Percentiles rank a stretch among this genome's conserved stretches.
These are phyloP conservation scores for Latheticus oryzae DNA, from an alignment of 2,888 invertebrate species.

Conservation along the genomic window DNA sequence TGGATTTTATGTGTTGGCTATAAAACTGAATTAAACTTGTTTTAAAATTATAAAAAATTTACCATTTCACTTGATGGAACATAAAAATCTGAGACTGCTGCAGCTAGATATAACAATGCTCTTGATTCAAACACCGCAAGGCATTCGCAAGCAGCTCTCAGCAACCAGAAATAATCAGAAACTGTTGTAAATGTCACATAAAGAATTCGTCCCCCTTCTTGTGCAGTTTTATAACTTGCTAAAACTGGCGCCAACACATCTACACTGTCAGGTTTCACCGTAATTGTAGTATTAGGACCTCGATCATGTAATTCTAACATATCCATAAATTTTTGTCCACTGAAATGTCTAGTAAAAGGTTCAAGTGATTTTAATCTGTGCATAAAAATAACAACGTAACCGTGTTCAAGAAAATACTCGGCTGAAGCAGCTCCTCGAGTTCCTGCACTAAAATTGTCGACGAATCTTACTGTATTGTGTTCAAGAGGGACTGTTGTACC, in stretches of 20 bases:
- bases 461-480: conserved; percentile 96
- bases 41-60: conserved; percentile 54
- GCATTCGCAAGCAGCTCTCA: conserved; percentile 84
- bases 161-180: conserved; percentile 91
- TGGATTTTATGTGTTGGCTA: conserved; percentile 97
- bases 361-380: conserved; percentile 89
- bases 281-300: conserved; percentile 74
- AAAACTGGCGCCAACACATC: conserved; percentile 79
- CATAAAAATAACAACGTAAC: conserved; percentile 95
- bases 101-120: conserved; percentile 93
- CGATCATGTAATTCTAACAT: conserved; percentile 78
- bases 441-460: conserved; percentile 99
- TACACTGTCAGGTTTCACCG: conserved; percentile 79
- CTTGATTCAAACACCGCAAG: conserved; percentile 75
- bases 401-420: conserved; percentile 91
- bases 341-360: conserved; percentile 91
- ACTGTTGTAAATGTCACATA: conserved; percentile 86
- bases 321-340: conserved; percentile 81
- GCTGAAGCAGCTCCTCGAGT: conserved; percentile 94
- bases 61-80: conserved; percentile 94
- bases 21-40: conserved; percentile 51
- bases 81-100: conserved; percentile 99
- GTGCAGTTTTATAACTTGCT: conserved; percentile 83
- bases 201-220: conserved; percentile 78
- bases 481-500: conserved; percentile 97